Conservation (phyloP, 2,888 invertebrate species). For the Epinotia brunnichana region DNA sequence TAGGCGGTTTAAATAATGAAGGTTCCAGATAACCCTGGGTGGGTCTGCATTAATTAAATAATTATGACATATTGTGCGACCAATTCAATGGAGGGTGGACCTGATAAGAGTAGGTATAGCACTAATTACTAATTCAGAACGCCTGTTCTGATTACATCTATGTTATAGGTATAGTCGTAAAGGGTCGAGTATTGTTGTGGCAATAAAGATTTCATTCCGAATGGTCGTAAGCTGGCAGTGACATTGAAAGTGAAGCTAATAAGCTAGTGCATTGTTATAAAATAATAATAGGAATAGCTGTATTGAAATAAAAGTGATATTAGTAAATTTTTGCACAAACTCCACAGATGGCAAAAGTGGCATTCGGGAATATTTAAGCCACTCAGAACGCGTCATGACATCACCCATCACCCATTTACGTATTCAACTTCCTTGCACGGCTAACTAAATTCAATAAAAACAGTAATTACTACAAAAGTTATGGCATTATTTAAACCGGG, state of each 20-base stretch:
- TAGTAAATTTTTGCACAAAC: not conserved
- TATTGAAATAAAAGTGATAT: not conserved
- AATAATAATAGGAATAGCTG: not conserved
- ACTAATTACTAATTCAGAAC: conserved; percentile 66
- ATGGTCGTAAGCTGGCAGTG: not conserved
- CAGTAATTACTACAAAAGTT: conserved; percentile 30
- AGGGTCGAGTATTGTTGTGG: conserved; percentile 30
- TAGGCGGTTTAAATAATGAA: conserved; percentile 61
- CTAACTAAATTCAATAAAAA: conserved; percentile 29
- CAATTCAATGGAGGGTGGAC: conserved; percentile 73
- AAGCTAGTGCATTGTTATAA: not conserved
- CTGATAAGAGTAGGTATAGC: conserved; percentile 67
- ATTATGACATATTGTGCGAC: conserved; percentile 82
- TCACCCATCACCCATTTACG: not conserved
- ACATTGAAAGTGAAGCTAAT: not conserved
- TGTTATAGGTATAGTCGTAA: conserved; percentile 21
- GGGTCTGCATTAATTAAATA: conserved; percentile 81
- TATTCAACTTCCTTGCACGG: conserved; percentile 8
- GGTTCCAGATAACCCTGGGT: conserved; percentile 69
- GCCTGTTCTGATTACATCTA: conserved; percentile 54
- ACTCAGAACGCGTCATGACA: not conserved
- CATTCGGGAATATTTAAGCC: not conserved
- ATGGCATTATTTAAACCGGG: conserved; percentile 21
- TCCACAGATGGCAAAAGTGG: not conserved
- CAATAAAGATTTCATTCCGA: conserved; percentile 12